A percentile compares a stretch with the other conserved stretches of the same genome.
Conservation (phyloP, 2,797 vertebrate species). For the Sebastes hubbsi region DNA sequence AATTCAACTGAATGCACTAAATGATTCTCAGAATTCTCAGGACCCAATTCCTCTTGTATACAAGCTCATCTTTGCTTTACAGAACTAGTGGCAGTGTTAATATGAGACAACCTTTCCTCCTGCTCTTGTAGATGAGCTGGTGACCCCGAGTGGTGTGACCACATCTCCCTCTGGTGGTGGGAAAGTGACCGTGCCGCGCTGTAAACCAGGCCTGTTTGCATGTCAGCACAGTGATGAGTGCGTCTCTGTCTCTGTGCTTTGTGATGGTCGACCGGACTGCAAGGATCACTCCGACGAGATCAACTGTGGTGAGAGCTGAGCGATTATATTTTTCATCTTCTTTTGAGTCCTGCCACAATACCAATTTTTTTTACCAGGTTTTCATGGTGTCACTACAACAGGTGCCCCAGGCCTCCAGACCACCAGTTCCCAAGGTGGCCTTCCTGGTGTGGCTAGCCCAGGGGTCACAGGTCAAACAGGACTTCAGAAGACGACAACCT, state of each 20-base stretch:
- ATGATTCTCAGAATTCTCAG: neutral
- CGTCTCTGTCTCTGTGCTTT: slow-evolving; percentile 77
- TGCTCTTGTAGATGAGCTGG: slow-evolving; percentile 71
- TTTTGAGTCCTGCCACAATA: neutral
- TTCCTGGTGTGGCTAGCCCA: slow-evolving; percentile 68
- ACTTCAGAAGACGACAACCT: slow-evolving; percentile 38
- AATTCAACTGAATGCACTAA: neutral
- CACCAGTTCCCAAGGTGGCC: slow-evolving; percentile 53
- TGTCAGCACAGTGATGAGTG: slow-evolving; percentile 77
- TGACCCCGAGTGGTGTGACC: slow-evolving; percentile 68
- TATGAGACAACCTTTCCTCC: neutral
- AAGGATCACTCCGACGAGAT: slow-evolving; percentile 85
- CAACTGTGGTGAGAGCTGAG: slow-evolving; percentile 71
- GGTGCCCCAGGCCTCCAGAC: slow-evolving; percentile 74
- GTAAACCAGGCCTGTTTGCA: slow-evolving; percentile 69
- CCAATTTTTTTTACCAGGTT: slow-evolving; percentile 59
- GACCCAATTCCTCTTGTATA: neutral
- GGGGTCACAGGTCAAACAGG: slow-evolving; percentile 64
- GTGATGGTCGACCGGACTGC: slow-evolving; percentile 85
- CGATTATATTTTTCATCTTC: neutral
- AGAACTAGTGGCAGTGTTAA: neutral
- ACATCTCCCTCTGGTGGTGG: slow-evolving; percentile 50
- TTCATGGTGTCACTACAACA: slow-evolving; percentile 48
- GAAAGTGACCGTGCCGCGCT: slow-evolving; percentile 64
- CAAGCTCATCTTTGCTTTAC: neutral